These are phyloP conservation scores for Emys orbicularis DNA, from an alignment of 2,797 vertebrate species.

Conservation along the genomic window DNA sequence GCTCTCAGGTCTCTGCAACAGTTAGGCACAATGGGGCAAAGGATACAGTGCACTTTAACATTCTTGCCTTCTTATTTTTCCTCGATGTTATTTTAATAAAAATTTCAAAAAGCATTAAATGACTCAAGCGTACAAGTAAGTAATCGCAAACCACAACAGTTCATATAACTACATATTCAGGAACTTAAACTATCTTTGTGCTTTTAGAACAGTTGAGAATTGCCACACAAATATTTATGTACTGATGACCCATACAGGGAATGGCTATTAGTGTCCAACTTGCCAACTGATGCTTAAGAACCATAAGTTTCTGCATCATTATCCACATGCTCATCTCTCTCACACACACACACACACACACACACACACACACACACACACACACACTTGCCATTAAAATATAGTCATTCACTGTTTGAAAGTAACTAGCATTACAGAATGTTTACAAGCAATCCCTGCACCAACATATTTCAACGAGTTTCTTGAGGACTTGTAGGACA, in stretches of 20 bases:
- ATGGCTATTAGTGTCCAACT: conserved; percentile 12
- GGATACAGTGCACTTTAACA: not conserved
- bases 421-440: not conserved
- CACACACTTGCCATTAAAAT: not conserved
- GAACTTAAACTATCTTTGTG: conserved; percentile 6
- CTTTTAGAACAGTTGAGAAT: conserved; percentile 14
- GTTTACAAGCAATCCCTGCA: not conserved
- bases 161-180: not conserved
- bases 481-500: not conserved
- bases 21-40: not conserved
- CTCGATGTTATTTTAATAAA: not conserved
- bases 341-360: fast-evolving
- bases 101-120: not conserved
- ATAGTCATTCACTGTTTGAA: not conserved
- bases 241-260: conserved; percentile 51
- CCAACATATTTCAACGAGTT: not conserved
- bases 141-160: not conserved
- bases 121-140: fast-evolving
- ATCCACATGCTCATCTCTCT: not conserved
- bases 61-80: not conserved
- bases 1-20: not conserved
- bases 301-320: conserved; percentile 22
- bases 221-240: conserved; percentile 48
- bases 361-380: fast-evolving
- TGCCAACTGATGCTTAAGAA: not conserved